Evolutionary conservation across 2,113 vertebrate species (phyloP).

Genomic region (Sphyrna mokarran): DNA sequence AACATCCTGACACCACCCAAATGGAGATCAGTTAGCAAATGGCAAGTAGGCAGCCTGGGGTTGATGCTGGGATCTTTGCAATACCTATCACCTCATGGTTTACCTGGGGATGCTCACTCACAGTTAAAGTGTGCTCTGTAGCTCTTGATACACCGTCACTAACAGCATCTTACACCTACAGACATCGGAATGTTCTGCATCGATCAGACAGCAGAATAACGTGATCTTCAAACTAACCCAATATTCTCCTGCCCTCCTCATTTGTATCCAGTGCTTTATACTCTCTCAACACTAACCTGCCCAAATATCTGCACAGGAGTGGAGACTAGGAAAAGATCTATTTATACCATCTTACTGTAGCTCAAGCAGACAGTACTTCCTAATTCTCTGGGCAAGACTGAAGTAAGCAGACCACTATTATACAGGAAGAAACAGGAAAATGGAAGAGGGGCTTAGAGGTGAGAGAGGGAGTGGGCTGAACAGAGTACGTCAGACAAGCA

Average conservation of each 20-base stretch:
- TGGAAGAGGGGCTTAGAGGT: neutral
- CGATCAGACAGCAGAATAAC: neutral
- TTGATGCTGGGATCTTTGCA: too few relatives aligned
- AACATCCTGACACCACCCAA: too few relatives aligned
- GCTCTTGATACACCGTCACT: neutral
- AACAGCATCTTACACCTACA: neutral
- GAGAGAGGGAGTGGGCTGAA: too few relatives aligned
- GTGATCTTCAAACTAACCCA: neutral
- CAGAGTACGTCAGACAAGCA: too few relatives aligned
- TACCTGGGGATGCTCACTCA: neutral
- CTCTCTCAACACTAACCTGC: neutral
- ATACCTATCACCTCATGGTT: neutral
- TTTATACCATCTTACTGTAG: neutral
- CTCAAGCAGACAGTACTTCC: neutral
- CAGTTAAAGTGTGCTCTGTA: neutral
- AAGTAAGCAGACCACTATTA: neutral
- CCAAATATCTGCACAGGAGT: neutral
- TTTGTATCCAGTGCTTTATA: neutral
- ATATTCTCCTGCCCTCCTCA: neutral
- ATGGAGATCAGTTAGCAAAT: too few relatives aligned
- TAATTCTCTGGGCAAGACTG: neutral
- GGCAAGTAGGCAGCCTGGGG: too few relatives aligned
- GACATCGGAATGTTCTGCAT: neutral
- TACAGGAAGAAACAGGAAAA: neutral
- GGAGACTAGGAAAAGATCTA: neutral